Conservation (phyloP, 1,140 invertebrate genomes). For the Dendrolimus punctatus region DNA sequence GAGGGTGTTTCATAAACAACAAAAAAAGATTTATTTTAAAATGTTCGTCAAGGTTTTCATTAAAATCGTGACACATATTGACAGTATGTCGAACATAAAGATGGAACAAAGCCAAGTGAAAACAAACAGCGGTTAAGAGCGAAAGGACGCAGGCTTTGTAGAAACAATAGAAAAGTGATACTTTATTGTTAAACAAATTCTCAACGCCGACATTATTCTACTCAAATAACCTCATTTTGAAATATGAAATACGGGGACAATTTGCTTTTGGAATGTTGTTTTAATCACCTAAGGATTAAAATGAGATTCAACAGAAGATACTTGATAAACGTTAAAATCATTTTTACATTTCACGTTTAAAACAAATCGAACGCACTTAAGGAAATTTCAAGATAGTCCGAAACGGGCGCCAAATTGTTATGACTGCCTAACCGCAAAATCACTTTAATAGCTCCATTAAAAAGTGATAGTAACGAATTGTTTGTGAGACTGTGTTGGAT, state of each 20-base stretch:
- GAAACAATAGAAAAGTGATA: conserved; percentile 49
- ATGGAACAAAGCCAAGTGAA: conserved; percentile 25
- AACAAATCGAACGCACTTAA: conserved; percentile 36
- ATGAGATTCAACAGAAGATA: conserved; percentile 16
- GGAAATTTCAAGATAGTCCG: conserved; percentile 38
- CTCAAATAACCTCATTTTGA: conserved; percentile 12
- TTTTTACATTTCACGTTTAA: conserved; percentile 35
- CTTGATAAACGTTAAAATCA: conserved; percentile 31
- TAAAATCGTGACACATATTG: not conserved
- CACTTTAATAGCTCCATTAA: conserved; percentile 59
- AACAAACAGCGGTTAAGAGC: conserved; percentile 37
- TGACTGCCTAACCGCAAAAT: conserved; percentile 41
- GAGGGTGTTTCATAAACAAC: conserved; percentile 12
- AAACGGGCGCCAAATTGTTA: conserved; percentile 50
- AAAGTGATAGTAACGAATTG: conserved; percentile 63
- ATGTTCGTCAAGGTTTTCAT: too few species aligned
- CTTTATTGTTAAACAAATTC: conserved; percentile 38
- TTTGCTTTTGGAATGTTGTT: conserved; percentile 20
- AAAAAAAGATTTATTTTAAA: too few species aligned
- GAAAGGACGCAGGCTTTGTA: conserved; percentile 38
- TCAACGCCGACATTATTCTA: conserved; percentile 17
- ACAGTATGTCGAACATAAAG: conserved; percentile 5
- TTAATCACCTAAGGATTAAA: conserved; percentile 18
- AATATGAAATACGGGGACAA: conserved; percentile 5
- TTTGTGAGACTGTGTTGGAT: conserved; percentile 19